Conservation (phyloP, 2,113 vertebrate genomes). For the Indicator maculatus region DNA sequence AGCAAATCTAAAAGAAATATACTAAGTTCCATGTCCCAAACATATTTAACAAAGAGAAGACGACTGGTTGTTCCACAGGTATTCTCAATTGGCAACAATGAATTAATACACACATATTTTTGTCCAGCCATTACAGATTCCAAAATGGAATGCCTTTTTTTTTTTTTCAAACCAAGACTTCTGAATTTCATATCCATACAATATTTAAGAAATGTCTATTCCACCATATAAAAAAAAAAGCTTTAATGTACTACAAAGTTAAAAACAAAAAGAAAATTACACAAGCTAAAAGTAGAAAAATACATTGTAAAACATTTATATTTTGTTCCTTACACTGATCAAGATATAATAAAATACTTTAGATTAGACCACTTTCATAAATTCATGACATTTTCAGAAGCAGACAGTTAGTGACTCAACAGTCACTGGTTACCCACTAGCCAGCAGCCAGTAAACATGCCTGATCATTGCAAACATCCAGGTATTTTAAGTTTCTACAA, state of each 20-base stretch:
- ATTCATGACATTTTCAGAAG: slow-evolving; percentile 55
- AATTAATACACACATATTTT: background rate
- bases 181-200: slow-evolving; percentile 14
- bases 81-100: background rate
- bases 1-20: slow-evolving; percentile 57
- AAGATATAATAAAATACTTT: slow-evolving; percentile 54
- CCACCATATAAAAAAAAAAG: slow-evolving; percentile 74
- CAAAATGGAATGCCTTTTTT: slow-evolving; percentile 4
- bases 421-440: slow-evolving; percentile 1
- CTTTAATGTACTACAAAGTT: slow-evolving; percentile 72
- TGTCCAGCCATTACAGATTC: slow-evolving; percentile 5
- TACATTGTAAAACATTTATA: slow-evolving; percentile 60
- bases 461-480: background rate
- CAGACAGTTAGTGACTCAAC: slow-evolving; percentile 1
- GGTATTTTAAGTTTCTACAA: background rate
- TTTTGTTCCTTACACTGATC: slow-evolving; percentile 62
- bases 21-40: slow-evolving; percentile 55
- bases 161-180: slow-evolving; percentile 22
- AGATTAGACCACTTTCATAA: slow-evolving; percentile 35
- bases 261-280: slow-evolving; percentile 67
- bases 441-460: background rate
- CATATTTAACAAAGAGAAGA: slow-evolving; percentile 29
- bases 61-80: slow-evolving; percentile 60
- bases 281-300: slow-evolving; percentile 77
- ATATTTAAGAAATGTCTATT: slow-evolving; percentile 72